Conservation (phyloP, 2,113 vertebrate genomes). For the Anseranas semipalmata region DNA sequence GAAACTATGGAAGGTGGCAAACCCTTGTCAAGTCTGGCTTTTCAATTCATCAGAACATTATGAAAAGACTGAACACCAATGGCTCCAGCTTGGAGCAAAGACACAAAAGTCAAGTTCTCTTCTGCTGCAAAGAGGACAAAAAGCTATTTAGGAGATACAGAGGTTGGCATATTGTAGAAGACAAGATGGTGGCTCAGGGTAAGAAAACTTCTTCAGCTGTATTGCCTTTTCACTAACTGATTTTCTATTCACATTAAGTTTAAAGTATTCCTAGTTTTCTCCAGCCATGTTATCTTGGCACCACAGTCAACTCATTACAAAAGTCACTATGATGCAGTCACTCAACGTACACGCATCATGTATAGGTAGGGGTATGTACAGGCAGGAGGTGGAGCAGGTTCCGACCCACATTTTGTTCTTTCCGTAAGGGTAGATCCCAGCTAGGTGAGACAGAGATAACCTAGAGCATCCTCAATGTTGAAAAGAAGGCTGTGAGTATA, state of each 20-base stretch:
- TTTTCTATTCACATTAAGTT: not conserved
- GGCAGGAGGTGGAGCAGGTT: not conserved
- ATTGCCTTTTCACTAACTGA: not conserved
- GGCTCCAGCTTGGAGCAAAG: not conserved
- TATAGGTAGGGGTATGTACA: not conserved
- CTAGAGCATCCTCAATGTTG: not conserved
- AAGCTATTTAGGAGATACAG: not conserved
- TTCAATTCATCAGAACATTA: not conserved
- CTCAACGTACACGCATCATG: not conserved
- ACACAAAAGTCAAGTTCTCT: not conserved
- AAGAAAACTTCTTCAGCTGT: not conserved
- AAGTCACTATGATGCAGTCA: conserved; percentile 5
- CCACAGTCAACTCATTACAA: not conserved
- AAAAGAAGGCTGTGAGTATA: not conserved
- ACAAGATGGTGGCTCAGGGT: not conserved
- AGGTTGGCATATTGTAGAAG: not conserved
- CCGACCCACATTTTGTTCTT: not conserved
- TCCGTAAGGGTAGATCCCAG: not conserved
- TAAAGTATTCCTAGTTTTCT: not conserved
- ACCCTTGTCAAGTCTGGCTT: not conserved
- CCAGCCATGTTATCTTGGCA: not conserved
- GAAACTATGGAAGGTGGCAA: not conserved
- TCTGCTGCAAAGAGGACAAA: not conserved
- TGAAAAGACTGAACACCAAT: not conserved
- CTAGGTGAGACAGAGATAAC: not conserved